Conservation (phyloP, 2,888 invertebrate species). For the Cryptus armator region DNA sequence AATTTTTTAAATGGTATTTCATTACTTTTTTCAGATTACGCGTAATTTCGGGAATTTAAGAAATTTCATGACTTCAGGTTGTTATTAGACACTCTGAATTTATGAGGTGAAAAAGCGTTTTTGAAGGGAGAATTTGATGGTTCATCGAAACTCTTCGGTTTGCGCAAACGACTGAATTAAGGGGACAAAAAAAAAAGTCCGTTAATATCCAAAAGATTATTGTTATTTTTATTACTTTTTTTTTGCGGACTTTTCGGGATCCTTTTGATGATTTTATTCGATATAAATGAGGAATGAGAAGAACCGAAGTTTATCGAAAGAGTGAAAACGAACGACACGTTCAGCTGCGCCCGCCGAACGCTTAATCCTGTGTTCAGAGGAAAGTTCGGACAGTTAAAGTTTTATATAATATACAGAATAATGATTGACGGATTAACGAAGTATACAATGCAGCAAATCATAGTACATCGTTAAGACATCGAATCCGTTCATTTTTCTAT, state of each 20-base stretch:
- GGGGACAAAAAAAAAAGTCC: no score
- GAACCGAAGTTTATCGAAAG: constrained; percentile 60
- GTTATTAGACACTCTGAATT: no score
- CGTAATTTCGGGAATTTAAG: no score
- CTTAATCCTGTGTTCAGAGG: constrained; percentile 84
- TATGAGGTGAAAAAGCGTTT: no score
- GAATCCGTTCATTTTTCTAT: neutral
- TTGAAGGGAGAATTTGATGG: no score
- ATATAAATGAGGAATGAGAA: constrained; percentile 40
- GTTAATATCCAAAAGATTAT: neutral
- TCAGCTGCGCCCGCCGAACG: constrained; percentile 64
- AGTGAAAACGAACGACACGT: constrained; percentile 70
- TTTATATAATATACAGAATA: constrained; percentile 21
- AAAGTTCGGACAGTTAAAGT: constrained; percentile 66
- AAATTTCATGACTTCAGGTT: no score
- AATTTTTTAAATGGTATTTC: no score
- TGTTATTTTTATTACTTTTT: neutral
- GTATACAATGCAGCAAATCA: constrained; percentile 4
- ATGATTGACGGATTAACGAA: neutral
- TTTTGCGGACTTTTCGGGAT: no score
- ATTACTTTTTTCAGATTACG: no score
- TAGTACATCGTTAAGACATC: constrained; percentile 7
- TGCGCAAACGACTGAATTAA: no score
- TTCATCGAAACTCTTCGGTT: no score
- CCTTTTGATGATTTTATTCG: neutral